Evolutionary conservation across 1,140 invertebrate species (phyloP).

Genomic region (Panagrolaimus sp.): DNA sequence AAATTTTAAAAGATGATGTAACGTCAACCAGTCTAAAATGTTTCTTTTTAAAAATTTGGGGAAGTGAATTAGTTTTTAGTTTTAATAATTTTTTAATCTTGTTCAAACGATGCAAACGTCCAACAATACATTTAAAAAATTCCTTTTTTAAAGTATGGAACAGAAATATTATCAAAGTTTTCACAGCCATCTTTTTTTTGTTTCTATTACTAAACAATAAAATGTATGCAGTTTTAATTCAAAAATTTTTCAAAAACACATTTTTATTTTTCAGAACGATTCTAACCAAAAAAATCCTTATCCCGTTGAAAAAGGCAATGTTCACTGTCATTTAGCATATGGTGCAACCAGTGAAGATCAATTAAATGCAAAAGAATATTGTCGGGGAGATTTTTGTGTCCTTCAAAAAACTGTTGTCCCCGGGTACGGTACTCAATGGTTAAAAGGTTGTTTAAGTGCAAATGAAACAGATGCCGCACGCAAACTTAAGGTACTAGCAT

Average conservation of each 20-base stretch:
- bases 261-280: conserved; percentile 25
- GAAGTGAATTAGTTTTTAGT: no score
- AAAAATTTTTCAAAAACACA: no score
- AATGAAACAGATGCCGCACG: conserved; percentile 7
- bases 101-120: no score
- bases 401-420: conserved; percentile 32
- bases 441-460: conserved; percentile 28
- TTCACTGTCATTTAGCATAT: conserved; percentile 26
- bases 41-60: no score
- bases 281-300: conserved; percentile 34
- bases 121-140: no score
- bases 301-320: conserved; percentile 18
- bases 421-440: conserved; percentile 30
- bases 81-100: no score
- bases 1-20: no score
- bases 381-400: conserved; percentile 36
- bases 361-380: conserved; percentile 26
- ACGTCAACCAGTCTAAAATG: not conserved
- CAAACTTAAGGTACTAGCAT: conserved; percentile 10
- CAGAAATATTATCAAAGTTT: no score
- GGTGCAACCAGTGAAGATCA: conserved; percentile 18
- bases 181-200: no score
- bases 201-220: conserved; percentile 20
- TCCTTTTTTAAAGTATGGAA: no score
- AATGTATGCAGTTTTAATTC: no score